Conservation (phyloP, 2,797 vertebrate species). For the Saxicola maurus region DNA sequence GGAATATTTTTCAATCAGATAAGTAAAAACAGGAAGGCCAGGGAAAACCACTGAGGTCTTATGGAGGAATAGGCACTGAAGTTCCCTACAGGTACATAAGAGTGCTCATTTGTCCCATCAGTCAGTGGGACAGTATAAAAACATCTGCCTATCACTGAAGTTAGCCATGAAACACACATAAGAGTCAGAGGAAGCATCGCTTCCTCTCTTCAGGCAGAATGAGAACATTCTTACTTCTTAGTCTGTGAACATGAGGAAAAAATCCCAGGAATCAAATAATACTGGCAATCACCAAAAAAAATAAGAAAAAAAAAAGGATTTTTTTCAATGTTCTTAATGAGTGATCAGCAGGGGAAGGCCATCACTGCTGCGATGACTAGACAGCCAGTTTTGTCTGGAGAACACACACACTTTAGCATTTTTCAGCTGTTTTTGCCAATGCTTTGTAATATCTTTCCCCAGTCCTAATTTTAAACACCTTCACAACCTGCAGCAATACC, state of each 20-base stretch:
- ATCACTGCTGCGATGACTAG: accelerated
- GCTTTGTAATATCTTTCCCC: not conserved
- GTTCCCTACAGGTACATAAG: not conserved
- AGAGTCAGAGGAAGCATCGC: not conserved
- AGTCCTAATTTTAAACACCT: not conserved
- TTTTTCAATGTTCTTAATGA: not conserved
- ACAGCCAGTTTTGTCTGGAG: not conserved
- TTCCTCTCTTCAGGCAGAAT: not conserved
- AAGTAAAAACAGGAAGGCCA: not conserved
- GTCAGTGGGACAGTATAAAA: not conserved
- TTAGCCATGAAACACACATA: not conserved
- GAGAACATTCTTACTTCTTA: not conserved
- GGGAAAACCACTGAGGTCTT: not conserved
- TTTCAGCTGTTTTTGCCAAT: not conserved
- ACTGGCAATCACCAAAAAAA: not conserved
- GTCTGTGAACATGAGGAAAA: not conserved
- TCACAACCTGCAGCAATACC: not conserved
- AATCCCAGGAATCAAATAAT: not conserved
- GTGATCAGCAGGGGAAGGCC: not conserved
- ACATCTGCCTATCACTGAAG: not conserved
- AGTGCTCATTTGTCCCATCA: not conserved
- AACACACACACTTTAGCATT: not conserved
- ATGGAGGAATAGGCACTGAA: not conserved
- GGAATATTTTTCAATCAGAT: not conserved
- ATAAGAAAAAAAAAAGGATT: accelerated